phyloP scores from a whole-genome alignment of 2,888 invertebrate species.

The Drosophila multiciliata region DNA sequence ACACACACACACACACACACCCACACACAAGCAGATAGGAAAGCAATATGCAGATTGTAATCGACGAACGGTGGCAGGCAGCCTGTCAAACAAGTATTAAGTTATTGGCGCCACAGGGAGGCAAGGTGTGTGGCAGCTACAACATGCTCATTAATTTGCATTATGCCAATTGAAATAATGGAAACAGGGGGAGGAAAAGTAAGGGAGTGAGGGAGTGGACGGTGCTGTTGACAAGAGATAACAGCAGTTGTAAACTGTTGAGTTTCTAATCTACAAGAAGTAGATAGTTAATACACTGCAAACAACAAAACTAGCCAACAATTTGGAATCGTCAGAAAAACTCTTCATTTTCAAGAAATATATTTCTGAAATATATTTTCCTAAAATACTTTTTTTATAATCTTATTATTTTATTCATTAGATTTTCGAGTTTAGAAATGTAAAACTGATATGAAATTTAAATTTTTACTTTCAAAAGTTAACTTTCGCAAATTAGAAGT shows the following conservation, averaged over 20 bases:
- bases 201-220: not conserved
- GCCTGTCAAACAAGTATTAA: not conserved
- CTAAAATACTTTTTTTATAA: not conserved
- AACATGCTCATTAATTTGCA: constrained; percentile 65
- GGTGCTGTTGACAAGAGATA: not conserved
- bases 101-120: not conserved
- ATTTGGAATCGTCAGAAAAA: not conserved
- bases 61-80: not conserved
- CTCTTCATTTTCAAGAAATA: not conserved
- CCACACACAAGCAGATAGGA: not conserved
- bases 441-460: not conserved
- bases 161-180: constrained; percentile 30
- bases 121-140: constrained; percentile 9
- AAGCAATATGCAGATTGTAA: constrained; percentile 19
- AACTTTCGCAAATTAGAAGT: not conserved
- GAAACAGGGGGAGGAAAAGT: too few relatives aligned
- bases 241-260: constrained; percentile 49
- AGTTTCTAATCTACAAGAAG: constrained; percentile 71
- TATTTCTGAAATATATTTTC: too few relatives aligned
- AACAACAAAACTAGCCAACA: not conserved
- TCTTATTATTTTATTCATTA: not conserved
- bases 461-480: not conserved
- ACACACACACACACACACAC: not conserved
- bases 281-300: not conserved
- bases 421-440: not conserved